A percentile compares a stretch with the other conserved stretches of the same genome.
Evolutionary conservation across 92 coral and sea anemone species (phyloP).

Genomic region (Nematostella vectensis): DNA sequence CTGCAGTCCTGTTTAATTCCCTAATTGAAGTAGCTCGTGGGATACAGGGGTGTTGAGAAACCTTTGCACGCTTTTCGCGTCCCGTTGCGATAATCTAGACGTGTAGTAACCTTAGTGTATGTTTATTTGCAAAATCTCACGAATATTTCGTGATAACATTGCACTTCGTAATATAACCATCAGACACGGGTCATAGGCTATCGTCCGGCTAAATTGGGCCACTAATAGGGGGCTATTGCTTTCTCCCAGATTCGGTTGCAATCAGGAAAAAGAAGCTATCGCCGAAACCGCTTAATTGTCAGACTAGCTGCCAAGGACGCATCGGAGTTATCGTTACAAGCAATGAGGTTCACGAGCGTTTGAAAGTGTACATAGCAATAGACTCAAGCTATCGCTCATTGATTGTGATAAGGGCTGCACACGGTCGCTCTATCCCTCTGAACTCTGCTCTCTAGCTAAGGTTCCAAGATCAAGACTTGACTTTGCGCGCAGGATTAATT

Average conservation of each 20-base stretch:
- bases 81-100: no score
- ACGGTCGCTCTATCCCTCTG: no score
- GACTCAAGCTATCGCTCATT: no score
- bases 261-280: not conserved
- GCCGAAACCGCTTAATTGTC: not conserved
- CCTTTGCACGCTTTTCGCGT: no score
- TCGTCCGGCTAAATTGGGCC: not conserved
- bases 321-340: not conserved
- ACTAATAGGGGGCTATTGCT: not conserved
- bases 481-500: not conserved
- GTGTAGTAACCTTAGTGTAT: not conserved
- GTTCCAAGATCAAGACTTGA: no score
- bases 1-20: no score
- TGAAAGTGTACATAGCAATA: no score
- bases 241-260: not conserved
- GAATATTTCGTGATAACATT: not conserved
- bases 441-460: no score
- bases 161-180: not conserved
- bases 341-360: not conserved
- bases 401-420: no score
- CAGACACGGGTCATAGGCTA: not conserved
- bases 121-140: conserved; percentile 5
- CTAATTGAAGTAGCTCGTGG: no score
- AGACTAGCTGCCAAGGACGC: not conserved
- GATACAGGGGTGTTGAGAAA: no score